Evolutionary conservation across 2,888 invertebrate species (phyloP).

Genomic region (Nymphalis c-album): DNA sequence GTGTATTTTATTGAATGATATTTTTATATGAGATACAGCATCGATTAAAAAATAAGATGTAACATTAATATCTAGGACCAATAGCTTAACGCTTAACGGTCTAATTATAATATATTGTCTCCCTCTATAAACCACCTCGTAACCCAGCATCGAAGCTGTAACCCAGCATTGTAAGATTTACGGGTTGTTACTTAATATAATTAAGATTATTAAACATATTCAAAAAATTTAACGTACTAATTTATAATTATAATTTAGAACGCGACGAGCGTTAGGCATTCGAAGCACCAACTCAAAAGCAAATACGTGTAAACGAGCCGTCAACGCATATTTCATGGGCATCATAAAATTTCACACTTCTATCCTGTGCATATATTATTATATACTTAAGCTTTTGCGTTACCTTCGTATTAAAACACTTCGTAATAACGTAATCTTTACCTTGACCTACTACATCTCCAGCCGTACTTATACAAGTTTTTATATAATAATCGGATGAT

Average conservation of each 20-base stretch:
- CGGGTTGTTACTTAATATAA: neutral
- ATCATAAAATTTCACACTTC: slow-evolving; percentile 20
- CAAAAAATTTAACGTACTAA: neutral
- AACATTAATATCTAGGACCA: too few species aligned
- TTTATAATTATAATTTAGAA: neutral
- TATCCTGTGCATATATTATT: slow-evolving; percentile 3
- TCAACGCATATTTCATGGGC: slow-evolving; percentile 13
- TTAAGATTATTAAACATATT: neutral
- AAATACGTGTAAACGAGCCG: slow-evolving; percentile 5
- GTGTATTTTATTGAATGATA: too few species aligned
- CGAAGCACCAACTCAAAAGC: slow-evolving; percentile 2
- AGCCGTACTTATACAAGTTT: slow-evolving; percentile 2
- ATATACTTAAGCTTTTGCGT: slow-evolving; percentile 3
- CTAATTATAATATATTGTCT: too few species aligned
- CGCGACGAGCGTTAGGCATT: neutral
- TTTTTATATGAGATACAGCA: too few species aligned
- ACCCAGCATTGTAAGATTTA: too few species aligned
- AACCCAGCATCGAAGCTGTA: too few species aligned
- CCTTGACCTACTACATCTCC: slow-evolving; percentile 1
- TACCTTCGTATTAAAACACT: slow-evolving; percentile 6
- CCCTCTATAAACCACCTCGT: too few species aligned
- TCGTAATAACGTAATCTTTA: neutral
- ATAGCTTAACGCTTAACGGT: too few species aligned
- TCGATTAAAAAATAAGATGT: too few species aligned
- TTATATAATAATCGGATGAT: neutral